Percentiles rank a stretch among this genome's conserved stretches.
Conservation (phyloP, 2,797 vertebrate genomes). For the Gila robusta region DNA sequence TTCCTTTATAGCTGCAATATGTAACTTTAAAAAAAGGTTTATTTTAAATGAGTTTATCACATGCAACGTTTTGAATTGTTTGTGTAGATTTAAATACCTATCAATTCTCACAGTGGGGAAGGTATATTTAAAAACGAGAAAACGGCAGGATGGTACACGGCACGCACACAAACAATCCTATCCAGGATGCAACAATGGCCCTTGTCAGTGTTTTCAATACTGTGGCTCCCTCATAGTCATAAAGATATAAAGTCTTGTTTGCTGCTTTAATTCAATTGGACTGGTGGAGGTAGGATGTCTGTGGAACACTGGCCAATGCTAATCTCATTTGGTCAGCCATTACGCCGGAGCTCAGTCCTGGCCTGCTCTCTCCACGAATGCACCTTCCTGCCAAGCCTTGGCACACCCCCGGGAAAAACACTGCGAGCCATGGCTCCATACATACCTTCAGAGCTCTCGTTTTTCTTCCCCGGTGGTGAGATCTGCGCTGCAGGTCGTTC, state of each 20-base stretch:
- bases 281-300: slow-evolving; percentile 64
- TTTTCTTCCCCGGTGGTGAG: not conserved
- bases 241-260: slow-evolving; percentile 65
- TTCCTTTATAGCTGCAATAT: not conserved
- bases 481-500: not conserved
- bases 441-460: slow-evolving; percentile 11
- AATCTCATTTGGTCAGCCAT: slow-evolving; percentile 63
- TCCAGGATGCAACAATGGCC: slow-evolving; percentile 21
- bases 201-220: slow-evolving; percentile 55
- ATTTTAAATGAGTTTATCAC: not conserved
- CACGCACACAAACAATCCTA: slow-evolving; percentile 23
- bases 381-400: slow-evolving; percentile 53
- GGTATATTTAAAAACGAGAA: slow-evolving; percentile 9
- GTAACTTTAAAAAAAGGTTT: not conserved
- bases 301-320: slow-evolving; percentile 61
- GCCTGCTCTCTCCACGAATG: slow-evolving; percentile 43
- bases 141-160: not conserved
- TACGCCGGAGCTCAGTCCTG: slow-evolving; percentile 48
- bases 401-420: slow-evolving; percentile 45
- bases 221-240: slow-evolving; percentile 54
- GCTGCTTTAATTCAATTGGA: slow-evolving; percentile 64
- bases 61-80: not conserved
- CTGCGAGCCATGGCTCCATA: slow-evolving; percentile 10
- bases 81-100: slow-evolving; percentile 2
- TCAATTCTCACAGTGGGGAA: slow-evolving; percentile 12